Evolutionary conservation across 2,113 vertebrate species (phyloP), one percentile per base, ranked within the genome.

Genomic region (Myrmophylax atrothorax): DNA sequence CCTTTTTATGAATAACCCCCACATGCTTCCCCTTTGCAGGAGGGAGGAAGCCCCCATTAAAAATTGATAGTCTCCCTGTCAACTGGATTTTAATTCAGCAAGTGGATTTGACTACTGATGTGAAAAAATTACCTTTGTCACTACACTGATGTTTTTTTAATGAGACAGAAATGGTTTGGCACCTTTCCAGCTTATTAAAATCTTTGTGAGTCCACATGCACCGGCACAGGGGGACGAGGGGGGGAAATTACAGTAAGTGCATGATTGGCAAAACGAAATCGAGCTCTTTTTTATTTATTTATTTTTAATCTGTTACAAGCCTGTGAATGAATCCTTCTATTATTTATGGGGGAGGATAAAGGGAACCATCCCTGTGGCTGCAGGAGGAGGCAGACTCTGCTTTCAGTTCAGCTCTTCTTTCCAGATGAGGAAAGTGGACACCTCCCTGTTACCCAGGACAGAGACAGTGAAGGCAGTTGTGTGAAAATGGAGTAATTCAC

Each of bases 391-490:
- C 55, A 59, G 91, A 81, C 56, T 93, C 94, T 0, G 0, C 75
- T 96, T 79, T 95, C 90, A 67, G 62, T n/a, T 47, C 81, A 38
- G 24, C 89, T 94, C 91, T 33, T 73, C 92, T 90, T 74, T 87
- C 84, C 79, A 64, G 68, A 9, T 0, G 2, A 46, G 60, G 92
- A 84, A 93, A 93, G 66, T 0, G 29, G 84, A 89, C 67, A 84
- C 89, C 93, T 82, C 2, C 10, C 69, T 16, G 52, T 31, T 53
- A 31, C 13, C 64, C 46, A 10, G 77, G 81, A 17, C 38, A 46
- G 69, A 60, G 84, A 60, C 24, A 73, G 79, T 28, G 83, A 37
- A 14, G 56, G 66, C 4, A n/a, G n/a, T 11, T 17, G 46, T 16
- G 42, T 31, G 58, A n/a, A 35, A 44, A 47, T 25, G 62, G 82